phyloP scores from a whole-genome alignment of 2,113 vertebrate species.

The Proterorhinus semilunaris region DNA sequence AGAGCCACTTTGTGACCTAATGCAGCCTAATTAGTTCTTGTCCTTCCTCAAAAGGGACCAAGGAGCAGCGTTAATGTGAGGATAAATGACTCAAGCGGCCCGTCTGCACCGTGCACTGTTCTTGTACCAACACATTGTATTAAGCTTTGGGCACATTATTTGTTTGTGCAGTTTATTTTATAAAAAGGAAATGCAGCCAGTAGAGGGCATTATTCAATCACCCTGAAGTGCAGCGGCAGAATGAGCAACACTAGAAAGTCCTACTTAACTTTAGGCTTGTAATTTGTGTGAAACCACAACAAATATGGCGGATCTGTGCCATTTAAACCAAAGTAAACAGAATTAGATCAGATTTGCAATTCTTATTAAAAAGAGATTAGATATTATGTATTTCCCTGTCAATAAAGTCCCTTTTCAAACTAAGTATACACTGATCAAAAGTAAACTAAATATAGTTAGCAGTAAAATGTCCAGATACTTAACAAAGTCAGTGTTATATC shows the following conservation, averaged over 20 bases:
- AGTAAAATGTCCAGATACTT: too few relatives aligned
- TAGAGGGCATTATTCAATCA: conserved; percentile 74
- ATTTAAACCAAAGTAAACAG: too few relatives aligned
- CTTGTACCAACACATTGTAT: conserved; percentile 1
- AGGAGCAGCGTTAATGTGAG: conserved; percentile 50
- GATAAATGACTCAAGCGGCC: conserved; percentile 64
- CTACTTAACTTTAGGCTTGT: not conserved
- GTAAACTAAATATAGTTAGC: too few relatives aligned
- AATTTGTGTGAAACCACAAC: not conserved
- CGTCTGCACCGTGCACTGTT: conserved; percentile 39
- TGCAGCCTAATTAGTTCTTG: conserved; percentile 74
- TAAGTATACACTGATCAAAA: too few relatives aligned
- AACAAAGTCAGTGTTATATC: too few relatives aligned
- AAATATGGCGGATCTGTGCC: too few relatives aligned
- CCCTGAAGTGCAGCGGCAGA: not conserved
- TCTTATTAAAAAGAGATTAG: too few relatives aligned
- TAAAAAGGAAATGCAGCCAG: conserved; percentile 45
- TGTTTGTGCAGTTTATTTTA: not conserved
- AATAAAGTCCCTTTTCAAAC: too few relatives aligned
- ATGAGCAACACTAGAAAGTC: not conserved
- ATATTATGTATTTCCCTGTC: too few relatives aligned
- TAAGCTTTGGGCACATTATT: not conserved
- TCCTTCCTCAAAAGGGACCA: conserved; percentile 53
- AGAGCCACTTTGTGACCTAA: conserved; percentile 76
- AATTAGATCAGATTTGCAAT: too few relatives aligned